Evolutionary conservation across 2,113 vertebrate genomes (phyloP), one percentile per base, ranked within the genome.

Genomic region (Equus przewalskii): DNA sequence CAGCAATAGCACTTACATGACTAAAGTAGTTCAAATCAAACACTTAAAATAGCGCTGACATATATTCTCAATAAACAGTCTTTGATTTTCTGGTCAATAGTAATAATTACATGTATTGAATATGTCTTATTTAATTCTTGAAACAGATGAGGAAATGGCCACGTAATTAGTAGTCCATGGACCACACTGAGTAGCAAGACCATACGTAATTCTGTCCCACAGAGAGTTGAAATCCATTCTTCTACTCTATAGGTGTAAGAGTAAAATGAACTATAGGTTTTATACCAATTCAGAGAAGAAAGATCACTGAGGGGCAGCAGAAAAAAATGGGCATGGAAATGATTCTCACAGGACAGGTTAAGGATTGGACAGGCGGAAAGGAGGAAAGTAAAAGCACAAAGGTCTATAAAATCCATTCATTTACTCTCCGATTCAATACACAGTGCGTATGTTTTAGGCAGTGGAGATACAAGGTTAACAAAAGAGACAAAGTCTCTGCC

Each of bases 21-120:
- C 44, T 79, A 91, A 79, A 73, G 56, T 46, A 69, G 19, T 41
- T 96, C 76, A 67, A 46, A 15, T 49, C 46, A 85, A 95, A 81
- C 36, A 87, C 44, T 87, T 41, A 54, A 60, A 91, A 79, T 41
- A 89, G 26, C 36, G 30, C 11, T 75, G 36, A 30, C 24, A 79
- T 69, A 72, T 44, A 89, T 24, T 80, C 60, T 85, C 33, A 80
- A 75, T 65, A 60, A 92, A 83, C 1, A 92, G 14, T 54, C 49
- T 64, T 72, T 80, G 6, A 73, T 86, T 92, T 62, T 90, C 49
- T 67, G 19, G 46, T 60, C n/a, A 91, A 78, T 18, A 94, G 15
- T 81, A 78, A 94, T 60, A 96, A 44, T 30, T 78, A 51, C 33
- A 87, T 70, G 92, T 67, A 96, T 15, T 90, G 56, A 75, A 28